These are phyloP conservation scores for Aleiodes sp. DNA, from an alignment of 1,140 invertebrate species.

Conservation along the genomic window DNA sequence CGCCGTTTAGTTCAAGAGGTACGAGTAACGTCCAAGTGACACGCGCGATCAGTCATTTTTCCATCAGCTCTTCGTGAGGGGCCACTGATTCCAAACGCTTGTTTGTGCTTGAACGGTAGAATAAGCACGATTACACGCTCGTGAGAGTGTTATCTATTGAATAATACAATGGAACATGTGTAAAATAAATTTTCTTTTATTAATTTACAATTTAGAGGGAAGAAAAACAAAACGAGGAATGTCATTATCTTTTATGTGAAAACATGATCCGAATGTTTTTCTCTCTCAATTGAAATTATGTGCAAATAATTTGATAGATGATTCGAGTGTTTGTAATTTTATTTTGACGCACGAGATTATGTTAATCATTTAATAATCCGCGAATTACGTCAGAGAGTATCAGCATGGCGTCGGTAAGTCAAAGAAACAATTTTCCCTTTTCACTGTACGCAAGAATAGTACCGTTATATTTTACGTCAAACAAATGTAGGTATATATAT, in stretches of 20 bases:
- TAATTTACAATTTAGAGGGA: too few relatives aligned
- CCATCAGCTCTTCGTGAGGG: slow-evolving; percentile 8
- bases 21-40: slow-evolving; percentile 8
- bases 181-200: background rate
- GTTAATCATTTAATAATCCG: background rate
- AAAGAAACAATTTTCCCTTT: slow-evolving; percentile 16
- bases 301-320: too few relatives aligned
- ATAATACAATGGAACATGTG: slow-evolving; percentile 12
- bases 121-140: slow-evolving; percentile 14
- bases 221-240: too few relatives aligned
- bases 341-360: background rate
- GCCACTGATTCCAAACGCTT: slow-evolving; percentile 10
- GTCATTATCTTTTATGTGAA: too few relatives aligned
- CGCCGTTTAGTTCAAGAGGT: background rate
- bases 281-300: too few relatives aligned
- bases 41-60: slow-evolving; percentile 11
- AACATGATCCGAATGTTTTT: too few relatives aligned
- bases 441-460: background rate
- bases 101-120: slow-evolving; percentile 6
- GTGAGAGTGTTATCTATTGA: background rate
- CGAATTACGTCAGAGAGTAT: background rate
- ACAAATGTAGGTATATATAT: too few relatives aligned
- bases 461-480: slow-evolving; percentile 12
- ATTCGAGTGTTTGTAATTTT: too few relatives aligned
- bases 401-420: background rate